Percentiles rank a stretch among this genome's conserved stretches.
Evolutionary conservation across 2,888 invertebrate species (phyloP).

Genomic region (Germaria angustata): DNA sequence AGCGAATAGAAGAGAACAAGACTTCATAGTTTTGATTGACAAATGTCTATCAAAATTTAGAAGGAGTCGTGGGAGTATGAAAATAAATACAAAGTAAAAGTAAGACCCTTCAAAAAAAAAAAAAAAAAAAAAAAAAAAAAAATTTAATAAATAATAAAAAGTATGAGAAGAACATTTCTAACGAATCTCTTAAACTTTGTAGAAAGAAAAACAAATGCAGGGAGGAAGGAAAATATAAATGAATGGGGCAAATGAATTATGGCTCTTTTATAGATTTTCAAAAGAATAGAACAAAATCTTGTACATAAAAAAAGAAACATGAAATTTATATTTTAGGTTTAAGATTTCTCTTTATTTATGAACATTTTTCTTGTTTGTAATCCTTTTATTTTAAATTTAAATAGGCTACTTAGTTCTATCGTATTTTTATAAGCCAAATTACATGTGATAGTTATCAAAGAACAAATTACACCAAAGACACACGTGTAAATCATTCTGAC

Average conservation of each 20-base stretch:
- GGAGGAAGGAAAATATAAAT: not conserved
- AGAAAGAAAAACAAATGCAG: not conserved
- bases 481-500: too few relatives aligned
- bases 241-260: not conserved
- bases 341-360: too few relatives aligned
- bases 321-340: too few relatives aligned
- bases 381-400: too few relatives aligned
- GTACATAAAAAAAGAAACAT: too few relatives aligned
- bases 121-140: conserved; percentile 9
- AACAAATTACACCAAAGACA: too few relatives aligned
- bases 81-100: conserved; percentile 3
- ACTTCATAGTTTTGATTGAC: conserved; percentile 74
- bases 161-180: conserved; percentile 5
- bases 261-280: not conserved
- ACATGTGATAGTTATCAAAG: too few relatives aligned
- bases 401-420: too few relatives aligned
- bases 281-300: not conserved
- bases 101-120: conserved; percentile 16
- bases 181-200: not conserved
- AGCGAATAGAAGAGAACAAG: conserved; percentile 42
- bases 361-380: too few relatives aligned
- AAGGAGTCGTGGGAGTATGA: conserved; percentile 6
- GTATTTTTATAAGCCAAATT: too few relatives aligned
- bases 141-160: not conserved
- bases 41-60: conserved; percentile 71